phyloP scores from a whole-genome alignment of 2,113 vertebrate genomes.

The Lates calcarifer region DNA sequence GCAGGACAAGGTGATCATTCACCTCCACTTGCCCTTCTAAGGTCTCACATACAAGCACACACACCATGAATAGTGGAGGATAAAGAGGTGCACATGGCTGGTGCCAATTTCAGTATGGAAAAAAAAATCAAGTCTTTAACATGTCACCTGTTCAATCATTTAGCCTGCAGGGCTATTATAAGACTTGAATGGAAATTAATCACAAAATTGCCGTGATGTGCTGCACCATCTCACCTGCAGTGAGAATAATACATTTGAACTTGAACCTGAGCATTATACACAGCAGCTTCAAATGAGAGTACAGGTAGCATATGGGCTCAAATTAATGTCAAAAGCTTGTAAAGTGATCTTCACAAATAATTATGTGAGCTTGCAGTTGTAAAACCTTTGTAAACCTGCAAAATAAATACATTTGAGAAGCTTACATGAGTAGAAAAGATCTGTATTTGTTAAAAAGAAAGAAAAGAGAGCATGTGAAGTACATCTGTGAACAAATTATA shows the following conservation, averaged over 20 bases:
- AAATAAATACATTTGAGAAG: no score
- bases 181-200: neutral
- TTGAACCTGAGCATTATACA: neutral
- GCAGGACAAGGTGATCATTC: conserved; percentile 64
- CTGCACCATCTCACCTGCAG: neutral
- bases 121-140: conserved; percentile 29
- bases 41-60: conserved; percentile 12
- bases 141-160: neutral
- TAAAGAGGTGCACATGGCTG: neutral
- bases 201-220: neutral
- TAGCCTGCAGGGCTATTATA: neutral
- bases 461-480: neutral
- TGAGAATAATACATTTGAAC: neutral
- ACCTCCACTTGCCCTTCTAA: conserved; percentile 69
- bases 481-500: neutral
- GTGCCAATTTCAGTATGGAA: conserved; percentile 2
- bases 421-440: neutral
- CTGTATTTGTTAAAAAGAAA: neutral
- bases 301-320: neutral
- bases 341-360: neutral
- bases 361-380: neutral
- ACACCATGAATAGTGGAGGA: neutral
- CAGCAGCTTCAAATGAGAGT: neutral
- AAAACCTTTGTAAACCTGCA: no score
- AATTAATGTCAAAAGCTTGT: neutral